phyloP scores from a whole-genome alignment of 2,113 vertebrate genomes.

The Pseudois nayaur region DNA sequence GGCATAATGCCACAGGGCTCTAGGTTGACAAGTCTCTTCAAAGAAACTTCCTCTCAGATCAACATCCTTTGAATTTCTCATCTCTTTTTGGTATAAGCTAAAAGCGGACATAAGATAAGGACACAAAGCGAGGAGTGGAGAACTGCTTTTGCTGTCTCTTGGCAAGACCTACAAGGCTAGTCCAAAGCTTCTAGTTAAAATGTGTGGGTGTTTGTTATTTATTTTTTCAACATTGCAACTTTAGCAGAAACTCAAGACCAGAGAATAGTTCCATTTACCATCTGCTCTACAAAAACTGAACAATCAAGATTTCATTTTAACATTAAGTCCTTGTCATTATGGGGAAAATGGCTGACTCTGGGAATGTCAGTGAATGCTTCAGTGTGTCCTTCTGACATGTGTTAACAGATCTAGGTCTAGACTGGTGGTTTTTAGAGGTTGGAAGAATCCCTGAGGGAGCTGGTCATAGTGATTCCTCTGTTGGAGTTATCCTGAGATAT shows the following conservation, averaged over 20 bases:
- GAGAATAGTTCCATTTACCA: background rate
- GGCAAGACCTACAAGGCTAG: background rate
- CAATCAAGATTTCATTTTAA: background rate
- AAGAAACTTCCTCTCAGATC: background rate
- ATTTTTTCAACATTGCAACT: background rate
- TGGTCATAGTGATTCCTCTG: rapidly evolving
- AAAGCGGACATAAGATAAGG: background rate
- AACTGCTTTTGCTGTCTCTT: background rate
- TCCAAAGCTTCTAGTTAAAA: background rate
- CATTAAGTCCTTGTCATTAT: background rate
- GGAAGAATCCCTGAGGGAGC: background rate
- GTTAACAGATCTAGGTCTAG: background rate
- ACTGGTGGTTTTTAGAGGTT: background rate
- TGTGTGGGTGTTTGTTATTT: background rate
- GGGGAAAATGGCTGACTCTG: background rate
- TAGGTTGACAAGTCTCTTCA: background rate
- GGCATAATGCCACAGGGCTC: background rate
- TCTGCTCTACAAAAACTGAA: background rate
- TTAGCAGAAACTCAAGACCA: background rate
- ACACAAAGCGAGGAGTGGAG: background rate
- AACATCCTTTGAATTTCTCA: background rate
- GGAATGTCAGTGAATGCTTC: background rate
- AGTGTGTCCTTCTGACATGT: background rate
- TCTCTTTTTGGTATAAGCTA: background rate
- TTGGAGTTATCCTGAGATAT: background rate